phyloP scores from a whole-genome alignment of 2,113 vertebrate species.

The Petrocephalus microphthalmus region DNA sequence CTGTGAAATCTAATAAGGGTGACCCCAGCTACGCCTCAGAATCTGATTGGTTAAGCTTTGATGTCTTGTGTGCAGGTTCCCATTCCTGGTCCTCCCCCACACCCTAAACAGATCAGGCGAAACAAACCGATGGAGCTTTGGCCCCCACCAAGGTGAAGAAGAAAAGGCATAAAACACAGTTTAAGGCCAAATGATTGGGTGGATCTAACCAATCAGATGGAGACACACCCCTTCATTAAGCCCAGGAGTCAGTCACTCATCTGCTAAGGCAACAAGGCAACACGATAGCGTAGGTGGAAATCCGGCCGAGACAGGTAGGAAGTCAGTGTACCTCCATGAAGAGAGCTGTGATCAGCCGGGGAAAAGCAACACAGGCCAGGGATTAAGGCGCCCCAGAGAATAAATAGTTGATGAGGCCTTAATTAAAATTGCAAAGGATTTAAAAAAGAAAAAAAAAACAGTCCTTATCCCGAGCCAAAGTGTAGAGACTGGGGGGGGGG shows the following conservation, averaged over 20 bases:
- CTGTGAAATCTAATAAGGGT: too few relatives aligned
- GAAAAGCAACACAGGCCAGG: constrained; percentile 6
- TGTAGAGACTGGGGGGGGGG: neutral
- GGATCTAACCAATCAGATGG: neutral
- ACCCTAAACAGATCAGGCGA: neutral
- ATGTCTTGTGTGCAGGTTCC: neutral
- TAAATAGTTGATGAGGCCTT: constrained; percentile 18
- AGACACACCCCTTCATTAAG: neutral
- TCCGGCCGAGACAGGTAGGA: neutral
- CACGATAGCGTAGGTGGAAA: neutral
- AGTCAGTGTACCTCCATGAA: neutral
- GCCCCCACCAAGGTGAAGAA: neutral
- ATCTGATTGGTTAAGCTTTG: neutral
- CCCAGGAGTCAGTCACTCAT: neutral
- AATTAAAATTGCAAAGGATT: constrained; percentile 10
- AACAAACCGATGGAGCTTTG: neutral
- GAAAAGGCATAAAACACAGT: neutral
- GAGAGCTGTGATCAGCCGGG: neutral
- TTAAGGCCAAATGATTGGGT: neutral
- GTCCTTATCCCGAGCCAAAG: neutral
- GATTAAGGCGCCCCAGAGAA: constrained; percentile 4
- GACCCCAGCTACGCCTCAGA: too few relatives aligned
- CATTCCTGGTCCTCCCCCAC: neutral
- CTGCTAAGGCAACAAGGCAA: neutral
- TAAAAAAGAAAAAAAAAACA: too few relatives aligned